Conservation (phyloP, 2,888 invertebrate species). For the Capitulum mitella region DNA sequence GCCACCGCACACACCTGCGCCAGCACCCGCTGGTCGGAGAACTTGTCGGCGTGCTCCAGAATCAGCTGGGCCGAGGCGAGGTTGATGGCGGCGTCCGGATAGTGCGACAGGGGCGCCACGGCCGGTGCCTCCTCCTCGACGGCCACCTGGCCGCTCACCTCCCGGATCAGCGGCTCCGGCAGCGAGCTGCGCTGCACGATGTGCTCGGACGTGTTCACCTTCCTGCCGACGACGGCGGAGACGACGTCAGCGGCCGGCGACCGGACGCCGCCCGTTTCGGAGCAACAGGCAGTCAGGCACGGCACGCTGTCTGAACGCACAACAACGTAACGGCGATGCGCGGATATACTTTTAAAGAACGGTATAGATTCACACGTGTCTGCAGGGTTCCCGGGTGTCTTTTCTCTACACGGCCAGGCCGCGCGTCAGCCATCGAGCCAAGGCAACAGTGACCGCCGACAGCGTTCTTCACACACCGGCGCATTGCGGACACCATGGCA, state of each 20-base stretch:
- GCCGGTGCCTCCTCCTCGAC: conserved; percentile 48
- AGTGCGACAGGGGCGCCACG: conserved; percentile 47
- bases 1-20: conserved; percentile 44
- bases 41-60: conserved; percentile 44
- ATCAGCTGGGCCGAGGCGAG: conserved; percentile 48
- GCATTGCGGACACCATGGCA: too few species aligned
- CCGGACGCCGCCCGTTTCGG: too few species aligned
- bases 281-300: too few species aligned
- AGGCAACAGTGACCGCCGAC: too few species aligned
- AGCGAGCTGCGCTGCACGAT: conserved; percentile 45
- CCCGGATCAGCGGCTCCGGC: conserved; percentile 46
- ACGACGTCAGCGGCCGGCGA: neutral
- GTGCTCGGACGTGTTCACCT: conserved; percentile 48
- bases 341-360: too few species aligned
- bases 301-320: too few species aligned
- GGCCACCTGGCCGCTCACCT: conserved; percentile 47
- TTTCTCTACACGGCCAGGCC: too few species aligned
- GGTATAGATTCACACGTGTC: too few species aligned
- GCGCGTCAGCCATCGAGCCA: too few species aligned
- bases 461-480: too few species aligned
- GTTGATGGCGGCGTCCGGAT: conserved; percentile 48
- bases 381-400: too few species aligned
- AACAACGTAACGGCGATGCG: too few species aligned
- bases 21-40: conserved; percentile 45
- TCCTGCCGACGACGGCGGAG: conserved; percentile 43